phyloP scores from a whole-genome alignment of 2,113 vertebrate species.

The Romanogobio albipinnatus region DNA sequence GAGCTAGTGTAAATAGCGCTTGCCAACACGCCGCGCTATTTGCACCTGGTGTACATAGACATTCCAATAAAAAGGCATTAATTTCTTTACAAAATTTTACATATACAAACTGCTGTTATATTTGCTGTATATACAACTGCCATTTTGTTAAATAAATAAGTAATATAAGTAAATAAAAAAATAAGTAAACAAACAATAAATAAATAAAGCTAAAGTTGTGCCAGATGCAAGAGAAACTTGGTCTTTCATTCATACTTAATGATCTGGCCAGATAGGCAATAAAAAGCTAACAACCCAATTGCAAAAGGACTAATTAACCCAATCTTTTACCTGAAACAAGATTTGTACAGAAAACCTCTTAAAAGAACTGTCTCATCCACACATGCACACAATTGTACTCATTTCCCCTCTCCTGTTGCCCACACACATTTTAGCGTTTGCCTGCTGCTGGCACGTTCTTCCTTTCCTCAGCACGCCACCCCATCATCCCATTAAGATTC shows the following conservation, averaged over 20 bases:
- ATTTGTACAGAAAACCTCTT: constrained; percentile 17
- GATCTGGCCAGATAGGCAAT: constrained; percentile 68
- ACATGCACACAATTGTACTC: background rate
- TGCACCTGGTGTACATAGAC: no score
- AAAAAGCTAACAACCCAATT: constrained; percentile 64
- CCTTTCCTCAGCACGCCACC: constrained; percentile 46
- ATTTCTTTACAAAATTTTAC: no score
- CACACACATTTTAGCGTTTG: constrained; percentile 32
- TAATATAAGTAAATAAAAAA: no score
- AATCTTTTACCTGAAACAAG: constrained; percentile 63
- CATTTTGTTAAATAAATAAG: no score
- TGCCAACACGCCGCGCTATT: no score
- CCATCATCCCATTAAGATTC: constrained; percentile 60
- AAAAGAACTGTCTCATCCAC: background rate
- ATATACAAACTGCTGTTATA: no score
- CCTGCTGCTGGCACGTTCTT: constrained; percentile 7
- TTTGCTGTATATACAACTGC: no score
- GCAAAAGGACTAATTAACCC: constrained; percentile 67
- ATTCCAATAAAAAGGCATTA: no score
- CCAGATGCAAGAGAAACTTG: constrained; percentile 73
- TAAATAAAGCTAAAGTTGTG: constrained; percentile 71
- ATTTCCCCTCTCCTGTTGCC: background rate
- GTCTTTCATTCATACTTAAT: constrained; percentile 76
- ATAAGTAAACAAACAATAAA: constrained; percentile 11
- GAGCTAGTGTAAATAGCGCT: no score